Base-by-base conservation (phyloP, 2,888 invertebrate species). In the Meteorus cinctellus region DNA sequence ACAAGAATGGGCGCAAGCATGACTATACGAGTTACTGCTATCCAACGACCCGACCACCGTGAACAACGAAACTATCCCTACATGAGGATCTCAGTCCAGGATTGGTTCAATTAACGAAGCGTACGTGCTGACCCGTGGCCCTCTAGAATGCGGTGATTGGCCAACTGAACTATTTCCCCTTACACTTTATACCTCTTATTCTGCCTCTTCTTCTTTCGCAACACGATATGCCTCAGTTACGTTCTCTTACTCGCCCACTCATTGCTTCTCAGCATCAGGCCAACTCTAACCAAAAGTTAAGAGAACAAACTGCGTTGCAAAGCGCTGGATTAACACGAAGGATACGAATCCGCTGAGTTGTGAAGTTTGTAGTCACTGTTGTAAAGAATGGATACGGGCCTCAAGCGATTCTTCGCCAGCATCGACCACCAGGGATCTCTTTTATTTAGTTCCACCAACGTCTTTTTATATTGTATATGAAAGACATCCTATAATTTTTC, bases 71-170 rank as follows among this genome's bases (percentile, higher is more conserved):
- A 66, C 66, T 55, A 71, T 66, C 59, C 31, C 60, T 59, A 66
- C 65, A 66, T 71, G 65, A 59, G 59, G 66, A 66, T 60, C 55
- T 65, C 66, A 45, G 51, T 76, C 76, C 29, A 60, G 73, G 80
- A 83, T 86, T 81, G 84, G 81, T 79, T 82, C 83, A 85, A 85
- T 86, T 86, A 86, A 84, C 82, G 81, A 82, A 82, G 73, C 70
- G 78, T 81, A 84, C 83, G 82, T 83, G 84, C 82, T 76, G 81
- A 75, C 78, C 77, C 76, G 79, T 83, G 78, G 80, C 80, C 81
- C 80, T 81, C 82, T 81, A 75, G 68, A 78, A 75, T 74, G 77
- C 66, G 80, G 51, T 84, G 83, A 84, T 84, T 84, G 79, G 76
- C 80, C 81, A 73, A 34, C 74, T 75, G 67, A 68, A 75, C 74